Evolutionary conservation across 2,113 vertebrate genomes (phyloP).

Genomic region (Sminthopsis crassicaudata): DNA sequence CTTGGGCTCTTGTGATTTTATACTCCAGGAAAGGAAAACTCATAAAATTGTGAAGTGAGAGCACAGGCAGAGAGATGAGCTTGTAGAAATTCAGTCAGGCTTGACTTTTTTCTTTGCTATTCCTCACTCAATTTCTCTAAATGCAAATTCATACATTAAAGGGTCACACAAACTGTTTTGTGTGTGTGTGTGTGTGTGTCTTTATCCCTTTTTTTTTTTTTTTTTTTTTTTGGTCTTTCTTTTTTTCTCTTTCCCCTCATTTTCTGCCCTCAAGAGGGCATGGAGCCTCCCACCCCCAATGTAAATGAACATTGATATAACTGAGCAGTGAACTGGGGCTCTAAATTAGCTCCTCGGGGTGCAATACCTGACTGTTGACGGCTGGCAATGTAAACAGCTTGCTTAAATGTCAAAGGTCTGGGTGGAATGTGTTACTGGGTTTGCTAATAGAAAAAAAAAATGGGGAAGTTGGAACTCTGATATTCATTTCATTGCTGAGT

Average conservation of each 20-base stretch:
- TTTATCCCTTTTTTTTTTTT: background rate
- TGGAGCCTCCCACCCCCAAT: background rate
- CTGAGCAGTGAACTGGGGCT: background rate
- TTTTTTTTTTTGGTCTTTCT: constrained; percentile 4
- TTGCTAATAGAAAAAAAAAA: background rate
- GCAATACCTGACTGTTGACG: constrained; percentile 38
- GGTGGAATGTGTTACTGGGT: background rate
- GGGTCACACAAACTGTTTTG: background rate
- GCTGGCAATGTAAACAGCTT: constrained; percentile 47
- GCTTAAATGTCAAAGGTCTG: constrained; percentile 36
- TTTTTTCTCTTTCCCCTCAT: background rate
- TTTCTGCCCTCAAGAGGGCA: background rate
- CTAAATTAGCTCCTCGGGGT: constrained; percentile 20
- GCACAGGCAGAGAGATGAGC: background rate
- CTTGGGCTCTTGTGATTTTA: constrained; percentile 17
- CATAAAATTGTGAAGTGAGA: background rate
- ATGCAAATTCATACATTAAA: background rate
- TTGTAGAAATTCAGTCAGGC: background rate
- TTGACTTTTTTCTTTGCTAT: background rate
- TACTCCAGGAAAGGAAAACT: constrained; percentile 46
- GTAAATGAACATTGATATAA: constrained; percentile 32
- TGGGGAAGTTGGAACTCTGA: background rate
- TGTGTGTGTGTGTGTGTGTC: background rate
- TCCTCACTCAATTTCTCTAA: background rate
- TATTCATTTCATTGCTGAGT: background rate